Conservation (phyloP, 2,113 vertebrate species). For the Okapia johnstoni region DNA sequence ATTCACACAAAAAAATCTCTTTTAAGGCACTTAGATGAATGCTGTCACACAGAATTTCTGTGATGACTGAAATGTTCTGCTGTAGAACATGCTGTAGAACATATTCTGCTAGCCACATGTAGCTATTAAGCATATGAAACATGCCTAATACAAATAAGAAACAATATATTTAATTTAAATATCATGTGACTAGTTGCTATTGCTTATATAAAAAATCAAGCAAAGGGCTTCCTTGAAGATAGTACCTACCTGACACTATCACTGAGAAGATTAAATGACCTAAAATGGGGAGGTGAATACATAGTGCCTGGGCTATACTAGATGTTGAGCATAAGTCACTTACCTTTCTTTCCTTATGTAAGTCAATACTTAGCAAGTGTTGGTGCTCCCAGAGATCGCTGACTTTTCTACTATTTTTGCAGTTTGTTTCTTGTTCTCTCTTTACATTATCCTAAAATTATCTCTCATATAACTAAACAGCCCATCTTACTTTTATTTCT, state of each 20-base stretch:
- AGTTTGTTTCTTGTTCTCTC: not conserved
- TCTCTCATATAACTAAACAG: not conserved
- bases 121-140: not conserved
- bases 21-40: not conserved
- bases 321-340: not conserved
- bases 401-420: not conserved
- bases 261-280: not conserved
- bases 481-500: not conserved
- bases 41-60: not conserved
- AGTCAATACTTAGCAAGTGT: not conserved
- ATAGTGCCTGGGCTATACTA: too few relatives aligned
- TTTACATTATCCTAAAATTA: not conserved
- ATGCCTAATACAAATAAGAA: not conserved
- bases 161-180: not conserved
- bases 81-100: too few relatives aligned
- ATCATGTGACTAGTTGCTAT: not conserved
- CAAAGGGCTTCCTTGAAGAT: not conserved
- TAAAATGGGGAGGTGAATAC: not conserved
- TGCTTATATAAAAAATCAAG: not conserved
- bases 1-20: not conserved
- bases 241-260: not conserved
- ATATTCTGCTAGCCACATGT: not conserved
- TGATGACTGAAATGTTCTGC: not conserved
- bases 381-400: not conserved
- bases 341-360: not conserved